A percentile compares a stretch with the other conserved stretches of the same genome.
phyloP scores from a whole-genome alignment of 2,888 invertebrate genomes.

The Tenthredo notha region DNA sequence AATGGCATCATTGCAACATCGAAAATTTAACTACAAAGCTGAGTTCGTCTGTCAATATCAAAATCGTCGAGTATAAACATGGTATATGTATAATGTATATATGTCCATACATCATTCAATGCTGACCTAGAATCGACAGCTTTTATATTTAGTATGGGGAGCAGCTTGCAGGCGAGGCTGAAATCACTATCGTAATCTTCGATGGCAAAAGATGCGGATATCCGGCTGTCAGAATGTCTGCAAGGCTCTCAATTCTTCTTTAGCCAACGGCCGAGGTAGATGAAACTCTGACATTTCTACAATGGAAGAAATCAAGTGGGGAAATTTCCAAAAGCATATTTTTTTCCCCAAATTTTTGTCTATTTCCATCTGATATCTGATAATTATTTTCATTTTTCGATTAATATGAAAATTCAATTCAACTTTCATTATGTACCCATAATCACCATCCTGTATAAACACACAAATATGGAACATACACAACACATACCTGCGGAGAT shows the following conservation, averaged over 20 bases:
- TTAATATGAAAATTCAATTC: background rate
- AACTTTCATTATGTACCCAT: background rate
- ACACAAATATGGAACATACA: background rate
- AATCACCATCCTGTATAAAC: background rate
- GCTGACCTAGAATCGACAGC: conserved; percentile 37
- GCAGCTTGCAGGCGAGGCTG: conserved; percentile 30
- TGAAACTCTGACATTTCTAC: conserved; percentile 25
- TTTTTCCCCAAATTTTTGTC: background rate
- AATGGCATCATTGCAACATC: background rate
- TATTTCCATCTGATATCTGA: background rate
- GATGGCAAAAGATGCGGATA: conserved; percentile 53
- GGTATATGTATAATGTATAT: background rate
- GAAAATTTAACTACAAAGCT: background rate
- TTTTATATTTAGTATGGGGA: conserved; percentile 23
- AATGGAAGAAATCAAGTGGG: background rate
- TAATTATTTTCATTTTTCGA: background rate
- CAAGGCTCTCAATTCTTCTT: conserved; percentile 51
- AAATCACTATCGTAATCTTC: conserved; percentile 55
- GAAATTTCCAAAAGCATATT: background rate
- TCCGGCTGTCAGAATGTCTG: conserved; percentile 56
- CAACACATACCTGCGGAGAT: background rate
- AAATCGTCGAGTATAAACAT: background rate
- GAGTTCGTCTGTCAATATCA: conserved; percentile 13
- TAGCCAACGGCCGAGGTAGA: background rate
- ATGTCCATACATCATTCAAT: background rate